These are phyloP conservation scores for Spialia ferax DNA, from an alignment of 2,888 invertebrate species.

Conservation along the genomic window DNA sequence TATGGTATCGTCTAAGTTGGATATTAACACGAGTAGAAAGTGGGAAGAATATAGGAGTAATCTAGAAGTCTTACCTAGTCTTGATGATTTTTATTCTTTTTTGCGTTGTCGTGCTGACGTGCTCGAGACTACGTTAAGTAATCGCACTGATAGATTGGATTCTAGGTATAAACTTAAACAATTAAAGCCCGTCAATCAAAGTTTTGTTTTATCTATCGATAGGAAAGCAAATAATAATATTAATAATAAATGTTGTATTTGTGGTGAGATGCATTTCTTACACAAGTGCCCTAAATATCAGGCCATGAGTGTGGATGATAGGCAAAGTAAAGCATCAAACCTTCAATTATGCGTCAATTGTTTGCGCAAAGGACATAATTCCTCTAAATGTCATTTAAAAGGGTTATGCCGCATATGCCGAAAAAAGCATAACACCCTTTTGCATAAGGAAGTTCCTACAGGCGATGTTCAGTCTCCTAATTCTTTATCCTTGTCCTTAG, in stretches of 20 bases:
- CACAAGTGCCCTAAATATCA: slow-evolving; percentile 10
- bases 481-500: slow-evolving; percentile 17
- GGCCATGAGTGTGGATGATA: slow-evolving; percentile 16
- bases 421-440: slow-evolving; percentile 25
- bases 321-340: slow-evolving; percentile 14
- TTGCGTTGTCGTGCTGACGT: slow-evolving; percentile 14
- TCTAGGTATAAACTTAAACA: neutral
- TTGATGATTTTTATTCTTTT: slow-evolving; percentile 17
- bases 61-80: slow-evolving; percentile 5
- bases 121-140: slow-evolving; percentile 13
- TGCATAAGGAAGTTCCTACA: slow-evolving; percentile 1
- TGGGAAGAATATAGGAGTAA: neutral
- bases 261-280: slow-evolving; percentile 7
- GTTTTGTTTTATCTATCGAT: neutral
- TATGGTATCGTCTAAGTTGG: neutral
- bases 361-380: slow-evolving; percentile 17
- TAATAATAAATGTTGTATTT: slow-evolving; percentile 15
- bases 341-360: slow-evolving; percentile 14
- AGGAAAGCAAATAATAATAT: neutral
- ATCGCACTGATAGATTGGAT: slow-evolving; percentile 8
- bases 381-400: slow-evolving; percentile 14
- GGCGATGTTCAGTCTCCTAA: neutral
- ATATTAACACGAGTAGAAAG: neutral
- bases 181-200: neutral
- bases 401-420: slow-evolving; percentile 14